Conservation (phyloP, 1,140 invertebrate species). For the Melitaea cinxia region DNA sequence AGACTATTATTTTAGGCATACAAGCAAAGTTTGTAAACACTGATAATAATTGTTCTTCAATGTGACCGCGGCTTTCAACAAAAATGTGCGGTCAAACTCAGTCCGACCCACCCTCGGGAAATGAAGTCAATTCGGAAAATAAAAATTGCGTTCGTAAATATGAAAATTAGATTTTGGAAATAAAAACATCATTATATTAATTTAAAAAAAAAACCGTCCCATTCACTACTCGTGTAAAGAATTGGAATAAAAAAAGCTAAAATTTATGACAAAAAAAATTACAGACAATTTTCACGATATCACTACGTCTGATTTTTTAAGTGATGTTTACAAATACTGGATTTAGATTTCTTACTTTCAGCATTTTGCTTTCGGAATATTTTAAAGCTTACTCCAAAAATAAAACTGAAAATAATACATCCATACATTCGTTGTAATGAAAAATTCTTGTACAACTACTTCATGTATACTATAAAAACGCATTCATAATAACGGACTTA, state of each 20-base stretch:
- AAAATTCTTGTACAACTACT: constrained; percentile 14
- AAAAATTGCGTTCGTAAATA: constrained; percentile 41
- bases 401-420: background rate
- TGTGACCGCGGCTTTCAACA: constrained; percentile 30
- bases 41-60: constrained; percentile 45
- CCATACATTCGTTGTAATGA: constrained; percentile 12
- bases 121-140: constrained; percentile 48
- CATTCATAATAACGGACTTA: constrained; percentile 22
- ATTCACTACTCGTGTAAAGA: constrained; percentile 13
- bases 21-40: too few relatives aligned
- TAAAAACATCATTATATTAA: constrained; percentile 37
- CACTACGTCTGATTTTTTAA: background rate
- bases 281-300: background rate
- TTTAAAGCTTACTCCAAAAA: background rate
- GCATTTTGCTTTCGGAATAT: background rate
- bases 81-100: constrained; percentile 47
- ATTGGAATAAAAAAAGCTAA: constrained; percentile 7
- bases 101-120: constrained; percentile 29
- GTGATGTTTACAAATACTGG: background rate
- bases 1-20: too few relatives aligned
- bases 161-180: constrained; percentile 32
- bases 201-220: constrained; percentile 22
- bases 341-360: background rate
- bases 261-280: background rate
- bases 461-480: constrained; percentile 17